phyloP scores from a whole-genome alignment of 1,140 invertebrate genomes.

The Ridgeia piscesae region DNA sequence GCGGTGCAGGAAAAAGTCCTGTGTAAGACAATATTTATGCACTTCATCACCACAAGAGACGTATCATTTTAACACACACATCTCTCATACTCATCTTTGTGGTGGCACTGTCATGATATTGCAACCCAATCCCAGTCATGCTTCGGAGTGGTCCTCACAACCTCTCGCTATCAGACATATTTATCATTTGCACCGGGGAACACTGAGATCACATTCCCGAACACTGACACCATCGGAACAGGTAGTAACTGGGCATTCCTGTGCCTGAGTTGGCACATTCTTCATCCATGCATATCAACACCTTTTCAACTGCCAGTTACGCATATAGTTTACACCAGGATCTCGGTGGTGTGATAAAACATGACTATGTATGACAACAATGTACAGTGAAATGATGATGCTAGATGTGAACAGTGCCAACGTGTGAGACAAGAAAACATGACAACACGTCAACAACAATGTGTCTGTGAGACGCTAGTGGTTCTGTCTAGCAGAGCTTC shows the following conservation, averaged over 20 bases:
- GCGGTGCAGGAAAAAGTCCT: no score
- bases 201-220: background rate
- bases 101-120: background rate
- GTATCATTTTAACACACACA: no score
- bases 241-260: background rate
- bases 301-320: background rate
- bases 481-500: no score
- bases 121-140: background rate
- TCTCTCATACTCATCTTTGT: no score
- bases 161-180: background rate
- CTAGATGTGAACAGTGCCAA: background rate
- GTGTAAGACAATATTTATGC: no score
- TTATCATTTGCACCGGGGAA: background rate
- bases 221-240: background rate
- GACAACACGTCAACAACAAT: background rate
- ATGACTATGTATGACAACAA: no score
- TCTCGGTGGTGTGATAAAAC: background rate
- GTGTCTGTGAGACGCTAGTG: background rate
- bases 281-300: background rate
- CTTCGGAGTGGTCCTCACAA: background rate
- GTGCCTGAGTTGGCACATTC: background rate
- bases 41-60: no score
- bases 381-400: background rate
- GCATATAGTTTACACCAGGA: background rate
- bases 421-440: background rate